A percentile compares a stretch with the other conserved stretches of the same genome.
These are phyloP conservation scores for Amphiprion clarkii DNA, from an alignment of 2,797 vertebrate genomes.

Conservation along the genomic window DNA sequence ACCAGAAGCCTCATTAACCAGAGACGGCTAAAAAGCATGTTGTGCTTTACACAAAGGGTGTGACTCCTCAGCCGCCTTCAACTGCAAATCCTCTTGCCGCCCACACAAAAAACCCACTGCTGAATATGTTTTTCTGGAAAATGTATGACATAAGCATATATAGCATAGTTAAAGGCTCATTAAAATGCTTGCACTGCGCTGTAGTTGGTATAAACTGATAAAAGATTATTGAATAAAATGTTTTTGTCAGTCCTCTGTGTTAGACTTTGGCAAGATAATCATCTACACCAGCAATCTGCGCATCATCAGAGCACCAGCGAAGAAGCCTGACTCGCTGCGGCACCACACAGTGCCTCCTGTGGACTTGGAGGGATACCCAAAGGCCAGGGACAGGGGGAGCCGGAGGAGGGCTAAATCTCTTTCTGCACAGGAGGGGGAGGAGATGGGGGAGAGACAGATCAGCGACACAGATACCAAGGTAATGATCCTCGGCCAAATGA, in stretches of 20 bases:
- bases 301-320: slow-evolving; percentile 91
- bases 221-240: no score
- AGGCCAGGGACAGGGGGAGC: slow-evolving; percentile 67
- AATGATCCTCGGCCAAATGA: slow-evolving; percentile 66
- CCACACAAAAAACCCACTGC: slow-evolving; percentile 24
- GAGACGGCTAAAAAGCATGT: background rate
- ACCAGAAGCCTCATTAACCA: slow-evolving; percentile 15
- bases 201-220: no score
- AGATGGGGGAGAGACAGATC: slow-evolving; percentile 58
- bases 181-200: background rate
- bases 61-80: slow-evolving; percentile 21
- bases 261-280: slow-evolving; percentile 98
- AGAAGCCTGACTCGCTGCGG: slow-evolving; percentile 83
- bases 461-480: slow-evolving; percentile 68
- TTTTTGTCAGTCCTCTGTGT: slow-evolving; percentile 81
- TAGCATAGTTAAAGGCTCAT: background rate
- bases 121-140: background rate
- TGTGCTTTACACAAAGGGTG: slow-evolving; percentile 27
- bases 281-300: slow-evolving; percentile 98
- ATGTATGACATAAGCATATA: background rate
- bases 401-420: slow-evolving; percentile 61
- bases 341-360: slow-evolving; percentile 44
- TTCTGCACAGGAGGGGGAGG: slow-evolving; percentile 38
- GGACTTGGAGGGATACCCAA: slow-evolving; percentile 79
- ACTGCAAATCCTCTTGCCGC: slow-evolving; percentile 29